These are phyloP conservation scores for Lydus trimaculatus DNA, from an alignment of 2,888 invertebrate species.

Conservation along the genomic window DNA sequence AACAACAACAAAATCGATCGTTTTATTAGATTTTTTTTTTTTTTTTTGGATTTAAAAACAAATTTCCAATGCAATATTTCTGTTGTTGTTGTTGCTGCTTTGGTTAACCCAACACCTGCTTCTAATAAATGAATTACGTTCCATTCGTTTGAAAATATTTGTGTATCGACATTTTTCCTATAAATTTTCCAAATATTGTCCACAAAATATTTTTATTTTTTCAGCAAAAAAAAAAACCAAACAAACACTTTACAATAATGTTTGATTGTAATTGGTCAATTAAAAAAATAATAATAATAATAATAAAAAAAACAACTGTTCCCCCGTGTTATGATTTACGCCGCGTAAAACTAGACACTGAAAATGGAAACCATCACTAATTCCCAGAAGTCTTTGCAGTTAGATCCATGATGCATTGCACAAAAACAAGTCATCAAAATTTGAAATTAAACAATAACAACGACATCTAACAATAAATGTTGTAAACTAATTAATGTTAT, in stretches of 20 bases:
- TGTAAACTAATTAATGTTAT: background rate
- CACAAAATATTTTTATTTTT: no score
- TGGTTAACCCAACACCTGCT: slow-evolving; percentile 59
- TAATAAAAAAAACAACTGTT: slow-evolving; percentile 49
- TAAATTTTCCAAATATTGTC: no score
- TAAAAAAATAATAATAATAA: slow-evolving; percentile 11
- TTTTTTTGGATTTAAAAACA: no score
- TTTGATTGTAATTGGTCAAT: background rate
- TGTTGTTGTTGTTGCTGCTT: slow-evolving; percentile 26
- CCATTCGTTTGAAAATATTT: slow-evolving; percentile 34
- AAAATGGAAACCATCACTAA: slow-evolving; percentile 67
- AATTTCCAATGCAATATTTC: slow-evolving; percentile 9
- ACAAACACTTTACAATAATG: background rate
- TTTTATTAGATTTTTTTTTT: no score
- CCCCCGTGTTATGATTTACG: slow-evolving; percentile 54
- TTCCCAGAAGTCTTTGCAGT: slow-evolving; percentile 65
- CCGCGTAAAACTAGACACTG: slow-evolving; percentile 64
- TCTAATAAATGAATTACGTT: slow-evolving; percentile 49
- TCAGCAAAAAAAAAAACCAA: slow-evolving; percentile 26
- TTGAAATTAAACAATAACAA: background rate
- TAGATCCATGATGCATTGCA: slow-evolving; percentile 54
- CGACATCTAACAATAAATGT: slow-evolving; percentile 10
- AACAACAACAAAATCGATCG: slow-evolving; percentile 26
- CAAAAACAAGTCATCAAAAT: slow-evolving; percentile 40
- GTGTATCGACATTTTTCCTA: slow-evolving; percentile 19